Base-by-base conservation (phyloP, 2,797 vertebrate genomes). In the Anabacerthia variegaticeps region DNA sequence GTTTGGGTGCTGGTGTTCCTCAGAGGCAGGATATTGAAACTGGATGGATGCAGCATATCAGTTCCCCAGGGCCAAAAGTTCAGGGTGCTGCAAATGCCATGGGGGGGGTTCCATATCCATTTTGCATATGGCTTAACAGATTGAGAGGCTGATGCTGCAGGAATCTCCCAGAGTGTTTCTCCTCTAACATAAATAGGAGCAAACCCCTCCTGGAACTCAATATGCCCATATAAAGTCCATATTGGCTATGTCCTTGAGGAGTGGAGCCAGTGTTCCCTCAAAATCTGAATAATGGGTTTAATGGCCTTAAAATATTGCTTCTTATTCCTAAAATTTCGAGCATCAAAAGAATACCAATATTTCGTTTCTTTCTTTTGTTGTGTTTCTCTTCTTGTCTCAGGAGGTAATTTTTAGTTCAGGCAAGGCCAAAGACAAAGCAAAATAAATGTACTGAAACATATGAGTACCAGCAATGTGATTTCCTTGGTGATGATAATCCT, bases 401-500 rank as follows among this genome's bases (percentile, higher is more conserved):
- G 88, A 81, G 77, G 88, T 92, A 92, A 92, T 95, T 92, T 91
- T 75, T 85, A 85, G 88, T 91, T 95, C 95, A 91, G 65, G 55
- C 72, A 68, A 58, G 93, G 87, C 95, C 88, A 96, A 91, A 97
- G 89, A 95, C 95, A 97, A 82, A 86, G 85, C 44, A 88, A 96
- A 96, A 93, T 91, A 88, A 74, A 96, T 90, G 86, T 87, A 83
- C 93, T 93, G 92, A 95, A 97, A 96, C 91, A 95, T 93, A 83
- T 82, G 93, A 97, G 92, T 85, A 97, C 66, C 84, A 95, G 52
- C 2, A 79, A 96, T 96, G 43, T 4, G 74, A 96, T 96, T 97
- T 97, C 96, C 94, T 97, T 96, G 94, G 95, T 95, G 95, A 95
- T 96, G 88, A 97, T 97, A 97, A 97, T 97, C 93, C 95, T 97